phyloP scores from a whole-genome alignment of 2,888 invertebrate species.

The Eremobia ochroleuca region DNA sequence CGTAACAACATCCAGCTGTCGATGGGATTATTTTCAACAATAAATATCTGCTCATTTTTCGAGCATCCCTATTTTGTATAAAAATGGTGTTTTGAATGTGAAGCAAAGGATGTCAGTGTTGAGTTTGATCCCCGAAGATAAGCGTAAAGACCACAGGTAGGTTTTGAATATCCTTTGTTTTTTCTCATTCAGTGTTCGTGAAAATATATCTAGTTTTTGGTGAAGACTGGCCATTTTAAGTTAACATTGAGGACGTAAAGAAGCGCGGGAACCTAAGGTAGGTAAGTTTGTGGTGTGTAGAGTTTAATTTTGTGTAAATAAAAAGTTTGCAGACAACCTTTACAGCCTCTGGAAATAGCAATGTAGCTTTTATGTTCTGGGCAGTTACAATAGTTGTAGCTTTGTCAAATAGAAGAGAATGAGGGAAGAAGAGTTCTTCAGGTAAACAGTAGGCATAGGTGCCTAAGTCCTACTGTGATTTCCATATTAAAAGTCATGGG shows the following conservation, averaged over 20 bases:
- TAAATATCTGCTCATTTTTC: slow-evolving; percentile 73
- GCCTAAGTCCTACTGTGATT: neutral
- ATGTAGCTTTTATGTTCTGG: neutral
- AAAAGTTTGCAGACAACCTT: too few species aligned
- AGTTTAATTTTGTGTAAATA: neutral
- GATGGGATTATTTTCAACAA: slow-evolving; percentile 64
- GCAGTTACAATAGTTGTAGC: neutral
- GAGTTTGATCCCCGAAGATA: slow-evolving; percentile 89
- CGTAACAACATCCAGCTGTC: slow-evolving; percentile 75
- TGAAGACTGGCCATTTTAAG: neutral
- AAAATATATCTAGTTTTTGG: neutral
- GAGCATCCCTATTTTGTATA: slow-evolving; percentile 70
- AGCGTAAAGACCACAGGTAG: slow-evolving; percentile 82
- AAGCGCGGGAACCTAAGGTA: slow-evolving; percentile 16
- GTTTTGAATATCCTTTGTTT: slow-evolving; percentile 9
- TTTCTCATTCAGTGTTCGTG: neutral
- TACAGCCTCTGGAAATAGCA: neutral
- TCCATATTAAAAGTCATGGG: too few species aligned
- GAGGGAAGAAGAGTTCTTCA: neutral
- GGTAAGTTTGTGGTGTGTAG: neutral
- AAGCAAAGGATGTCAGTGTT: slow-evolving; percentile 85
- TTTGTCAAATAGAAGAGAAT: neutral
- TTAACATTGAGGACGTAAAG: neutral
- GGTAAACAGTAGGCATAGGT: neutral
- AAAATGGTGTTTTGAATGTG: slow-evolving; percentile 78